Conservation (phyloP, 2,888 invertebrate genomes). For the Oligia strigilis region DNA sequence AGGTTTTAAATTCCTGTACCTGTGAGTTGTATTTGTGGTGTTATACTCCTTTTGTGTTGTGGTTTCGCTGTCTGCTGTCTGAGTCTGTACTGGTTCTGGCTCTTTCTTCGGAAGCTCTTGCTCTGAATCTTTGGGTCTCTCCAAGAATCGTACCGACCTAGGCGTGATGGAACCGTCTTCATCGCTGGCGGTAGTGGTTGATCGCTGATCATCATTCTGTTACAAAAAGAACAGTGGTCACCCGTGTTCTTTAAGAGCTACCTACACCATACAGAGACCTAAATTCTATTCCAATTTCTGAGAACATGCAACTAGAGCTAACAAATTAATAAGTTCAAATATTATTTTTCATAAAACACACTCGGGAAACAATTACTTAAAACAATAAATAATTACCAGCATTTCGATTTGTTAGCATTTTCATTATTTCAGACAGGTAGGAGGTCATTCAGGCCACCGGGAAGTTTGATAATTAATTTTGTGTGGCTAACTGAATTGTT, state of each 20-base stretch:
- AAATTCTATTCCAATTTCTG: slow-evolving; percentile 2
- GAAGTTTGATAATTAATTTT: slow-evolving; percentile 9
- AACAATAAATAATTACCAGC: neutral
- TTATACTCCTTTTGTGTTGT: slow-evolving; percentile 75
- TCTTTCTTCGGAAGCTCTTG: slow-evolving; percentile 77
- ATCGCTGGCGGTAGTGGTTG: slow-evolving; percentile 87
- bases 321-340: neutral
- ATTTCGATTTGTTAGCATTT: slow-evolving; percentile 2
- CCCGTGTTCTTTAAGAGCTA: neutral
- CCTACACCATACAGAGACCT: neutral
- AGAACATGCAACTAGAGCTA: neutral
- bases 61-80: slow-evolving; percentile 66
- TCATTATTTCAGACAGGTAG: slow-evolving; percentile 1
- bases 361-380: neutral
- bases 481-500: neutral
- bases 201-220: slow-evolving; percentile 86
- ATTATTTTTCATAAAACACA: neutral
- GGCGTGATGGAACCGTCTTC: slow-evolving; percentile 91
- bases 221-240: slow-evolving; percentile 14
- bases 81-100: slow-evolving; percentile 59
- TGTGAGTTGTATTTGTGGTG: slow-evolving; percentile 72
- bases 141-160: slow-evolving; percentile 93
- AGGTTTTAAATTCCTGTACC: slow-evolving; percentile 66
- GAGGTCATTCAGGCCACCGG: neutral
- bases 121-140: slow-evolving; percentile 84